Base-by-base conservation (phyloP, 2,113 vertebrate species). In the Dolichallabes microphthalmus region DNA sequence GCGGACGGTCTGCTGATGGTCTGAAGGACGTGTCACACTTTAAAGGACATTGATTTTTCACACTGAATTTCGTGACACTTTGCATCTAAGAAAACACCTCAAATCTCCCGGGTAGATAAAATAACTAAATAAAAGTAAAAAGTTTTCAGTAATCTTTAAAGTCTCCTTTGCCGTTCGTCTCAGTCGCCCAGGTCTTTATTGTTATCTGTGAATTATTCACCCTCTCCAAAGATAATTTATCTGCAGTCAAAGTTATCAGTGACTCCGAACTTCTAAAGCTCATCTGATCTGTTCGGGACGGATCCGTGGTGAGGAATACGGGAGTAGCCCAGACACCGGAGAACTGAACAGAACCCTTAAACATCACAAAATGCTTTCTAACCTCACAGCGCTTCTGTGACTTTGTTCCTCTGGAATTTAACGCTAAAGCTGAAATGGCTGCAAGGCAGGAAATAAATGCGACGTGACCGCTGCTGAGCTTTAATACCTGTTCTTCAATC, bases 241-340 rank as follows among this genome's bases (percentile, higher is more conserved):
- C 82, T 80, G 71, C 73, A 80, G 63, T 86, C 85, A 83, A 86
- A 89, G 89, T 85, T 88, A 85, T 86, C 86, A 86, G 61, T 81
- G 60, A 64, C 79, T 82, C 74, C 74, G 52, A 86, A 86, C 84
- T 80, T 82, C 87, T 83, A 58, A 79, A 63, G 58, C 58, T 80
- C 82, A 86, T 77, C 68, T 80, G 84, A 87, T 85, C 63, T 83
- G 35, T 77, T 61, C 73, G 86, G 85, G 86, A 55, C 17, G 14
- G 35, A 83, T 82, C 22, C 45, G 17, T 80, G 86, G 85, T 32
- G 69, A 58, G 27, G 82, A 89, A 85, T 86, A 74, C 27, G 12
- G 80, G 83, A 75, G 74, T 35, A 61, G 82, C 79, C 68, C 11
- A 30, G 50, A 74, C 68, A 13, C 63, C 2, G 52, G 27, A 76